Evolutionary conservation across 2,113 vertebrate genomes (phyloP).

Genomic region (Epinephelus lanceolatus): DNA sequence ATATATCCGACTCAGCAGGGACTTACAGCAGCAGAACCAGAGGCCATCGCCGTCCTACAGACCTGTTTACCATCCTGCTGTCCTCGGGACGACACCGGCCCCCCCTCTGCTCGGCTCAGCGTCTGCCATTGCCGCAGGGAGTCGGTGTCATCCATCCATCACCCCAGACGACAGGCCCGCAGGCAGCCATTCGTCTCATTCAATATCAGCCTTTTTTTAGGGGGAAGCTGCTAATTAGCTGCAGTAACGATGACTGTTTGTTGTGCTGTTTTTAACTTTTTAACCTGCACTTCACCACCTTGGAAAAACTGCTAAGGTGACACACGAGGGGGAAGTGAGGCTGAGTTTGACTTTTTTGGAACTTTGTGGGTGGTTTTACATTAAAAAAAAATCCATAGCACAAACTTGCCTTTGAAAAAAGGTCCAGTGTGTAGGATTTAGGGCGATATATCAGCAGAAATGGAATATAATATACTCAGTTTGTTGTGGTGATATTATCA

Average conservation of each 20-base stretch:
- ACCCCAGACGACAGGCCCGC: conserved; percentile 39
- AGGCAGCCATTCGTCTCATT: conserved; percentile 56
- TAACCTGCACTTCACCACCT: conserved; percentile 53
- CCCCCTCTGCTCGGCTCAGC: not conserved
- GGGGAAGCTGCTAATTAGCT: conserved; percentile 70
- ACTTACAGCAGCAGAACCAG: conserved; percentile 52
- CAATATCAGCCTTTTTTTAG: conserved; percentile 42
- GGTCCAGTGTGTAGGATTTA: too few species aligned
- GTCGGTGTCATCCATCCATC: conserved; percentile 76
- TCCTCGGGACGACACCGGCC: conserved; percentile 36
- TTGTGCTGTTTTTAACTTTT: conserved; percentile 70
- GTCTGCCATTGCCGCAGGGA: conserved; percentile 73
- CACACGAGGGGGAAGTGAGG: not conserved
- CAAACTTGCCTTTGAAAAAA: too few species aligned
- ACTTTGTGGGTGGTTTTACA: conserved; percentile 9
- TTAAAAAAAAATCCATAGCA: too few species aligned
- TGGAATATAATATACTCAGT: too few species aligned
- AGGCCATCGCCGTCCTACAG: conserved; percentile 67
- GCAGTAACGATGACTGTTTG: conserved; percentile 41
- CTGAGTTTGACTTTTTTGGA: conserved; percentile 50
- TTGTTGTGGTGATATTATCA: too few species aligned
- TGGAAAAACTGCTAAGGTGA: conserved; percentile 63
- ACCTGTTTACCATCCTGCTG: conserved; percentile 59
- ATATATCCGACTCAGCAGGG: conserved; percentile 53
- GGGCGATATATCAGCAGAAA: too few species aligned